A percentile compares a stretch with the other conserved stretches of the same genome.
Conservation (phyloP, 2,797 vertebrate species). For the Hoplostethus mediterraneus region DNA sequence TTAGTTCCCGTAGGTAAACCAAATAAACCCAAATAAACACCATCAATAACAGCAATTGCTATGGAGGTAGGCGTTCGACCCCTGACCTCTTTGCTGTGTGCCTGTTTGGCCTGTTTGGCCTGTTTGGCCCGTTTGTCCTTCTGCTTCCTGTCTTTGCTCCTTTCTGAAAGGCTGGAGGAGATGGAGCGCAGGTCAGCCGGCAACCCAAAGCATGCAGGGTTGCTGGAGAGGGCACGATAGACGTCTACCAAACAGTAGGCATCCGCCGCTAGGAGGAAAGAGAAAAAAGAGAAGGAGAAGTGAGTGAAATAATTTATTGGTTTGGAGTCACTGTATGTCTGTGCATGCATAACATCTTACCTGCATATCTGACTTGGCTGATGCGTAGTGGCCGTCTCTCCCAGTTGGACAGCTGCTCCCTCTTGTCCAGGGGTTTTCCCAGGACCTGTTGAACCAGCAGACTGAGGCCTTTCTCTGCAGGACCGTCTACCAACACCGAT, state of each 20-base stretch:
- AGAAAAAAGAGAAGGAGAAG: slow-evolving; percentile 8
- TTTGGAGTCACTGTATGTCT: slow-evolving; percentile 54
- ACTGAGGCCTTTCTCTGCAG: slow-evolving; percentile 88
- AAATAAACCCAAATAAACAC: slow-evolving; percentile 8
- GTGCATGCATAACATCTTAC: slow-evolving; percentile 70
- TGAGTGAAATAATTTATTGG: slow-evolving; percentile 15
- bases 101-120: slow-evolving; percentile 47
- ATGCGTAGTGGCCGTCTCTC: slow-evolving; percentile 88
- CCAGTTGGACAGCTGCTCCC: slow-evolving; percentile 93
- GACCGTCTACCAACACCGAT: slow-evolving; percentile 73
- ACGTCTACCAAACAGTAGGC: slow-evolving; percentile 91
- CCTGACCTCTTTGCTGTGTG: slow-evolving; percentile 54
- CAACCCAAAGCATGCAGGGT: slow-evolving; percentile 81
- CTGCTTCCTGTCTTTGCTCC: slow-evolving; percentile 58
- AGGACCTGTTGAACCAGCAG: slow-evolving; percentile 89
- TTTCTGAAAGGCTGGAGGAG: slow-evolving; percentile 49
- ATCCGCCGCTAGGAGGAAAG: slow-evolving; percentile 83
- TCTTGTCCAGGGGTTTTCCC: slow-evolving; percentile 90
- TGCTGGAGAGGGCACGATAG: slow-evolving; percentile 78
- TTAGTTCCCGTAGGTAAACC: neutral
- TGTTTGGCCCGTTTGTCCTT: slow-evolving; percentile 69
- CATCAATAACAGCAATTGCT: neutral
- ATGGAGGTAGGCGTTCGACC: slow-evolving; percentile 22
- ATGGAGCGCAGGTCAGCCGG: slow-evolving; percentile 72
- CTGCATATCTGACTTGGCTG: slow-evolving; percentile 91